Evolutionary conservation across 2,113 vertebrate genomes (phyloP), one percentile per base, ranked within the genome.

Genomic region (Gallinago undulata): DNA sequence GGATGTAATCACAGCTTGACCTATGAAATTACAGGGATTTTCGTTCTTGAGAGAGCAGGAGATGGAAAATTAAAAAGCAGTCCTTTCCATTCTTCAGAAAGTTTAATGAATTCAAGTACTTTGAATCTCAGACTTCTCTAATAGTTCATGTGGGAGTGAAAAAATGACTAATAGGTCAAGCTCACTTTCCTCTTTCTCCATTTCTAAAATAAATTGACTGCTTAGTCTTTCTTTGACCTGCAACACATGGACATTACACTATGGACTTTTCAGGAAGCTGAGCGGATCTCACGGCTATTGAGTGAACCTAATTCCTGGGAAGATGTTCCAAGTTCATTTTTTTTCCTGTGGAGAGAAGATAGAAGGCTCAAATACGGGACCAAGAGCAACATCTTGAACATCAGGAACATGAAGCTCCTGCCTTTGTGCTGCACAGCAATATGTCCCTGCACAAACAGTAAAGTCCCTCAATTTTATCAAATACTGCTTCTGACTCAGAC

Each of bases 141-240:
- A 90, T 56, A 57, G 80, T 87, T 90, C 91, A 53, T 31, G 76
- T 73, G 80, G 74, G 69, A 84, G 33, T 89, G 80, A 92, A 95
- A 89, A 92, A 66, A 72, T 79, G 30, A 72, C 72, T 87, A 79
- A 84, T 64, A 91, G 66, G 79, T 81, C 80, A 92, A 92, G 41
- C 31, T 95, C 41, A 50, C 39, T 81, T 87, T 89, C 90, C 22
- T 83, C 17, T 92, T 88, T 75, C 70, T 74, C 41, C 31, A 37
- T 93, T 94, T 87, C 67, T 91, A 75, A 90, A 92, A 79, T 72
- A 90, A 92, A 95, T 84, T 57, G 50, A 14, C 56, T 83, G 35
- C 68, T 94, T 74, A 59, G 90, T 86, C 68, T 92, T 92, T 75
- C 62, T 80, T 75, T 85, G 90, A 75, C 84, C 89, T 75, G n/a